These are phyloP conservation scores for Hyppa rectilinea DNA, from an alignment of 2,888 invertebrate genomes.

Conservation along the genomic window DNA sequence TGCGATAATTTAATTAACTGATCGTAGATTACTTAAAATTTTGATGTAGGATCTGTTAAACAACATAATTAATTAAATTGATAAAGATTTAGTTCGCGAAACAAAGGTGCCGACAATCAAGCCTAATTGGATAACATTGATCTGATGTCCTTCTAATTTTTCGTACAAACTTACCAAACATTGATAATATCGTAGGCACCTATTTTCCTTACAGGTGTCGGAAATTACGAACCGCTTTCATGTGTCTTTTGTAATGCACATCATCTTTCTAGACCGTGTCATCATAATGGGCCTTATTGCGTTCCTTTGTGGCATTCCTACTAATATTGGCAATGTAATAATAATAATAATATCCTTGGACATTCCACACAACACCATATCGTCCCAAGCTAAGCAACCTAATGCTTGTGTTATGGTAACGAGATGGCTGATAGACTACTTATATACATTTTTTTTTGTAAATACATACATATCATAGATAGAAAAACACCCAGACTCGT, in stretches of 20 bases:
- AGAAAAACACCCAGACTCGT: no score
- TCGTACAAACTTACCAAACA: constrained; percentile 14
- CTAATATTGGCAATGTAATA: no score
- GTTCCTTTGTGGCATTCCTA: constrained; percentile 22
- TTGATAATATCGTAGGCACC: constrained; percentile 20
- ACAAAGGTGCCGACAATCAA: constrained; percentile 48
- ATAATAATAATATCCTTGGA: no score
- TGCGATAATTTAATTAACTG: constrained; percentile 59
- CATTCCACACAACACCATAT: no score
- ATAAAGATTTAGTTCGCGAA: constrained; percentile 41
- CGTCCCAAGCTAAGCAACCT: no score
- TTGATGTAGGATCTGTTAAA: constrained; percentile 62
- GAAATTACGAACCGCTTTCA: background rate
- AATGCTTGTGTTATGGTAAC: no score
- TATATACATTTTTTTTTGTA: no score
- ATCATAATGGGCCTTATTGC: background rate
- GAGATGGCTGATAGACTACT: no score
- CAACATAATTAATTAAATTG: constrained; percentile 66
- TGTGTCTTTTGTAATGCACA: constrained; percentile 1
- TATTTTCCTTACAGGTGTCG: background rate
- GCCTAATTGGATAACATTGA: constrained; percentile 52
- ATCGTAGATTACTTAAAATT: constrained; percentile 56
- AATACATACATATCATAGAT: no score
- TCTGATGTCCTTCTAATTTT: constrained; percentile 40
- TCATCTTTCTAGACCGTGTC: background rate